A percentile compares a stretch with the other conserved stretches of the same genome.
phyloP scores from a whole-genome alignment of 1,140 invertebrate species.

The Drosophila orosa region DNA sequence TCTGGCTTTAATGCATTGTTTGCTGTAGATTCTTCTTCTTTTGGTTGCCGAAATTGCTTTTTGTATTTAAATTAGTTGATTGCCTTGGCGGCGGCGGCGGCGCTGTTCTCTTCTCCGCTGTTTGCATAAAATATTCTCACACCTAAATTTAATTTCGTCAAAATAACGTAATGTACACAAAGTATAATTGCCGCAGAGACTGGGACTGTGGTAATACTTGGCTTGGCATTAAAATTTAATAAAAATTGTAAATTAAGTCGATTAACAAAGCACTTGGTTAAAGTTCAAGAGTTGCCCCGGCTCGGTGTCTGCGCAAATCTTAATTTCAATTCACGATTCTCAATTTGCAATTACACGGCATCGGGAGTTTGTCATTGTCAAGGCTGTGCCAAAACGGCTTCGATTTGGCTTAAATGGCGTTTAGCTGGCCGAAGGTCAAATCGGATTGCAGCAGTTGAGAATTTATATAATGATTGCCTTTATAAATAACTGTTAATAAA shows the following conservation, averaged over 20 bases:
- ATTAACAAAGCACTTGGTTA: conserved; percentile 57
- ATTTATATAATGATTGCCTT: conserved; percentile 18
- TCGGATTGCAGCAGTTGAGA: conserved; percentile 16
- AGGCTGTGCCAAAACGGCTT: conserved; percentile 53
- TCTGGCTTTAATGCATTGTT: conserved; percentile 65
- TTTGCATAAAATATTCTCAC: conserved; percentile 67
- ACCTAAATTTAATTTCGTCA: conserved; percentile 72
- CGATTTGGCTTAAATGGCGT: conserved; percentile 37
- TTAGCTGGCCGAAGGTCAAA: conserved; percentile 32
- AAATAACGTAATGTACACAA: conserved; percentile 49
- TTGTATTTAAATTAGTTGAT: conserved; percentile 79
- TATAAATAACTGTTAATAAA: conserved; percentile 26
- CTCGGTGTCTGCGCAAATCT: conserved; percentile 33
- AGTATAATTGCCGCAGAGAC: conserved; percentile 37
- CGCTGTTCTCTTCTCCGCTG: conserved; percentile 45
- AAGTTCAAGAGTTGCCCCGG: conserved; percentile 61
- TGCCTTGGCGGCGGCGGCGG: conserved; percentile 59
- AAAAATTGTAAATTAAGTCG: conserved; percentile 51
- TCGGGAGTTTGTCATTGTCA: conserved; percentile 68
- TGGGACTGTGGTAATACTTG: conserved; percentile 6
- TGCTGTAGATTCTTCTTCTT: conserved; percentile 41
- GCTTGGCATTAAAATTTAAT: conserved; percentile 60
- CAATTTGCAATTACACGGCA: conserved; percentile 71
- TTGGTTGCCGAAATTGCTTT: conserved; percentile 54
- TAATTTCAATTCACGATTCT: conserved; percentile 71